Conservation (phyloP, 1,140 invertebrate genomes). For the Zelostemma sp. region DNA sequence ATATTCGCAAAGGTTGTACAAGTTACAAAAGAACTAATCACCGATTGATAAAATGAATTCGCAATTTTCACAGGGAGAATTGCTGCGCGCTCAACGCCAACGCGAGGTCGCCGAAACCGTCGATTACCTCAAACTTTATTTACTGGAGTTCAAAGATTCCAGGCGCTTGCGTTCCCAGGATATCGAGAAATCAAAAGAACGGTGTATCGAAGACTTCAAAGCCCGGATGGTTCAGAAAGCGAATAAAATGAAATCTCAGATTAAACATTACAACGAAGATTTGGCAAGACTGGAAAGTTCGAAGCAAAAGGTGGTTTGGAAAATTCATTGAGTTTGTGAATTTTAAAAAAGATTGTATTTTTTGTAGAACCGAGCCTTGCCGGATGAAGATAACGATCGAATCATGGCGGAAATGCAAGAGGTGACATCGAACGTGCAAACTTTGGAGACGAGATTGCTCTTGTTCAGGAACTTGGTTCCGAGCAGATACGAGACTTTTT, state of each 20-base stretch:
- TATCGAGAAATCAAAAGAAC: slow-evolving; percentile 62
- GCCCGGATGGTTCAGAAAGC: slow-evolving; percentile 67
- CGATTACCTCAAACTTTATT: slow-evolving; percentile 73
- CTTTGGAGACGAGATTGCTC: slow-evolving; percentile 64
- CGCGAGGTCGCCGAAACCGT: slow-evolving; percentile 60
- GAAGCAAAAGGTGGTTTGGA: slow-evolving; percentile 47
- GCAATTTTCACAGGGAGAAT: slow-evolving; percentile 57
- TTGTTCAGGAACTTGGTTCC: slow-evolving; percentile 61
- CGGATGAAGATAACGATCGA: slow-evolving; percentile 62
- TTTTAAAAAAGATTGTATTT: slow-evolving; percentile 11
- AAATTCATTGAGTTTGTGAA: not conserved
- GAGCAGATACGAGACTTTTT: slow-evolving; percentile 47
- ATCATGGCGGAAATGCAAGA: slow-evolving; percentile 63
- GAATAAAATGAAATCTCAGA: slow-evolving; percentile 70
- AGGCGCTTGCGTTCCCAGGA: slow-evolving; percentile 54
- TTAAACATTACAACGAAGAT: slow-evolving; percentile 59
- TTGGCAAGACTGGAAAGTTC: slow-evolving; percentile 38
- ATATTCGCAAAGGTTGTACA: slow-evolving; percentile 60
- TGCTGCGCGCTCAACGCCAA: slow-evolving; percentile 54
- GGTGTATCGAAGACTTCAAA: slow-evolving; percentile 73
- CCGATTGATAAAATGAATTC: not conserved
- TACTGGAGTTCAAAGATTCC: slow-evolving; percentile 69
- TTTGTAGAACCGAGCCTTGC: slow-evolving; percentile 55
- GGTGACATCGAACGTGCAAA: slow-evolving; percentile 60
- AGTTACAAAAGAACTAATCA: slow-evolving; percentile 7